Percentiles rank a stretch among this genome's conserved stretches.
Conservation (phyloP, 2,797 vertebrate species). For the Sebastiscus tertius region DNA sequence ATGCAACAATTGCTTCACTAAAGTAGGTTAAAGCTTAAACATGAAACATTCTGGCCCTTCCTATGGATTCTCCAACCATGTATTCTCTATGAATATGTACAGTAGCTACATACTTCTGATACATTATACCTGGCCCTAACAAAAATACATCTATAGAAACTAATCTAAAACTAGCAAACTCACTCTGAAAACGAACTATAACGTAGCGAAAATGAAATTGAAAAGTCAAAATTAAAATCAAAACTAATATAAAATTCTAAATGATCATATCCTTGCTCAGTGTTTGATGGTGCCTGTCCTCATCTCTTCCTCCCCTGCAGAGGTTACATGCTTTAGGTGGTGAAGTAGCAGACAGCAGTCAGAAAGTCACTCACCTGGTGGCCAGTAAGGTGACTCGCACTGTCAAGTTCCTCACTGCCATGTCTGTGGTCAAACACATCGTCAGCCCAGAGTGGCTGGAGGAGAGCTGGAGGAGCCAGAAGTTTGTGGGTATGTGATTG, state of each 20-base stretch:
- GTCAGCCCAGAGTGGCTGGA: slow-evolving; percentile 96
- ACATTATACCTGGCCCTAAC: background rate
- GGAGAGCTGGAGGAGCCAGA: slow-evolving; percentile 94
- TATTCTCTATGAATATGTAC: background rate
- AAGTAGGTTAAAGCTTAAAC: too few relatives aligned
- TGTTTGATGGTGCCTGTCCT: background rate
- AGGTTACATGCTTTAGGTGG: slow-evolving; percentile 93
- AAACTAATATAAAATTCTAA: background rate
- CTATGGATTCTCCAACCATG: background rate
- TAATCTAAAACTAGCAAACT: too few relatives aligned
- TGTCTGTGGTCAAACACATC: slow-evolving; percentile 94
- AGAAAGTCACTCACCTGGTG: slow-evolving; percentile 93
- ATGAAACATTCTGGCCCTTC: background rate
- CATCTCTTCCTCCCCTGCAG: slow-evolving; percentile 69
- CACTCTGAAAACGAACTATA: too few relatives aligned
- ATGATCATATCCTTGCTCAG: background rate
- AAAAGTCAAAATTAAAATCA: too few relatives aligned
- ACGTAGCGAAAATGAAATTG: too few relatives aligned
- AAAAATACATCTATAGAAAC: background rate
- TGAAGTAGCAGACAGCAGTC: slow-evolving; percentile 89
- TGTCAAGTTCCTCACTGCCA: slow-evolving; percentile 95
- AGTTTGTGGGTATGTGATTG: slow-evolving; percentile 88
- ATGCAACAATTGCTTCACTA: too few relatives aligned
- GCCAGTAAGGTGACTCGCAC: slow-evolving; percentile 95
- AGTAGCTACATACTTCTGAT: background rate